Evolutionary conservation across 2,888 invertebrate genomes (phyloP).

Genomic region (Anticlea derivata): DNA sequence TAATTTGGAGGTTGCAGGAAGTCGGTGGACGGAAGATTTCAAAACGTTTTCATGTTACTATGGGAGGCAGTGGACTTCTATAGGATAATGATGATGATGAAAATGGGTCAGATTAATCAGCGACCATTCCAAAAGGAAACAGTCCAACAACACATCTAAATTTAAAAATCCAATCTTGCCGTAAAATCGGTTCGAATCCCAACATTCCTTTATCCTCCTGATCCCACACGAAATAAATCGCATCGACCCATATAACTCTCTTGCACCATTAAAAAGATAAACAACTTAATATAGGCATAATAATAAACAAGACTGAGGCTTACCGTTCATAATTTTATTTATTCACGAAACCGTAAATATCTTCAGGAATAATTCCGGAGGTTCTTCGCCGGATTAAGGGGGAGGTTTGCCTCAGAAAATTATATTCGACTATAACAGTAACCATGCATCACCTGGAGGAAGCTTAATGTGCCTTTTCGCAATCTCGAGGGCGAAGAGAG

Average conservation of each 20-base stretch:
- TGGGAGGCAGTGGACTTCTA: too few relatives aligned
- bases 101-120: slow-evolving; percentile 8
- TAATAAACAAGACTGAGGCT: slow-evolving; percentile 73
- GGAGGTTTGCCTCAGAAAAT: slow-evolving; percentile 81
- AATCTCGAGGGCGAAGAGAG: slow-evolving; percentile 81
- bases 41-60: too few relatives aligned
- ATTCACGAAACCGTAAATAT: slow-evolving; percentile 83
- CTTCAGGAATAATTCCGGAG: slow-evolving; percentile 81
- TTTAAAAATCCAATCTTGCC: slow-evolving; percentile 79
- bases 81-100: background rate
- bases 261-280: slow-evolving; percentile 80
- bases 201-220: slow-evolving; percentile 72
- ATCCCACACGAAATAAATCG: slow-evolving; percentile 77
- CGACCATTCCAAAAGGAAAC: slow-evolving; percentile 45
- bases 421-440: slow-evolving; percentile 84
- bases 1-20: too few relatives aligned
- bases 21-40: too few relatives aligned
- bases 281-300: slow-evolving; percentile 83
- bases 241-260: slow-evolving; percentile 79
- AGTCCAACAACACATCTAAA: slow-evolving; percentile 75
- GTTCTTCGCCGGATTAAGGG: slow-evolving; percentile 83
- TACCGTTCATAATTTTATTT: slow-evolving; percentile 78
- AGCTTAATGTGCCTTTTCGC: slow-evolving; percentile 82
- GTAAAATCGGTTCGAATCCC: slow-evolving; percentile 64
- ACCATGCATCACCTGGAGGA: slow-evolving; percentile 83